Evolutionary conservation across 2,797 vertebrate genomes (phyloP), one percentile per base, ranked within the genome.

Genomic region (Sebastes hubbsi): DNA sequence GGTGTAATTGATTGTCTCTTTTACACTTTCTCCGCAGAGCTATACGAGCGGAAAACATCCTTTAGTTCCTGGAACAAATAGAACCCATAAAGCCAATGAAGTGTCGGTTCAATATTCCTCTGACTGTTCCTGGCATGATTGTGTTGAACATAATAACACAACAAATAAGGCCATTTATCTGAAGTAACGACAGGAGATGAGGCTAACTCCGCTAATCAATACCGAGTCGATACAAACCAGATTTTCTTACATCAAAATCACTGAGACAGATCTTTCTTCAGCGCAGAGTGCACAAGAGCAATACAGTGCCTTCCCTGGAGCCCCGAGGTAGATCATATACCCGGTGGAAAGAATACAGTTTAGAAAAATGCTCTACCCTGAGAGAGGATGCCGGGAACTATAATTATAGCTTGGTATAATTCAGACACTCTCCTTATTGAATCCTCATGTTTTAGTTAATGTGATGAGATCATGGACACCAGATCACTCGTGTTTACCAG

Each of bases 241-340:
- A 94, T 95, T 95, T 95, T 92, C 91, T 94, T 93, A 93, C 92
- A 95, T 94, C 92, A 94, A 94, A 95, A 95, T 93, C 94, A 94
- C 90, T 89, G 90, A 92, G 91, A 93, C 90, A 73, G 92, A 94
- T 93, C 84, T 93, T 88, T 87, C 90, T 85, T 91, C 91, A 91
- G 91, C 52, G 61, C 79, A 86, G 88, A 90, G 90, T 88, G 90
- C 91, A 92, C 91, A 90, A 81, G 86, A 91, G 90, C 91, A 91
- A 91, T 89, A 92, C 87, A 75, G 78, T 11, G 85, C 68, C 70
- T 91, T 91, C 92, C 91, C 91, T 59, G 0, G 89, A 87, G 90
- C 72, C 85, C 81, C 24, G 12, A 7, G 82, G 75, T 88, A 62
- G 86, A 91, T 93, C 87, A 84, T 81, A 85, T 92, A 87, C 80